Conservation (phyloP, 2,797 vertebrate genomes). For the Lemur catta region DNA sequence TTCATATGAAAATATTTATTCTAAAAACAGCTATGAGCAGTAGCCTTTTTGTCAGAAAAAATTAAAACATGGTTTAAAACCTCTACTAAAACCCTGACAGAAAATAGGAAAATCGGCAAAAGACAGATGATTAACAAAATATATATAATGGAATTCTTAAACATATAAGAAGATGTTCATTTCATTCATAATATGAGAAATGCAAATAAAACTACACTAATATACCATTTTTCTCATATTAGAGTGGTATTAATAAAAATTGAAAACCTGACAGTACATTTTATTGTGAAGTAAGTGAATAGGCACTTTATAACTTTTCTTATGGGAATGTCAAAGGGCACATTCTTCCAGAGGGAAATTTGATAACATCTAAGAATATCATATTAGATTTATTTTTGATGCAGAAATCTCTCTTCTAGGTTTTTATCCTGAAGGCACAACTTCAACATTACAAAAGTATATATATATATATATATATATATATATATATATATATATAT, state of each 20-base stretch:
- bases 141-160: neutral
- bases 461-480: neutral
- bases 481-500: neutral
- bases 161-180: neutral
- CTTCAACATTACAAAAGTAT: neutral
- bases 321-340: neutral
- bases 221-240: neutral
- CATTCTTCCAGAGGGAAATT: neutral
- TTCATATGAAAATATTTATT: neutral
- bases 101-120: neutral
- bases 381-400: neutral
- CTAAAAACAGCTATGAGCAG: neutral
- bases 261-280: neutral
- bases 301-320: neutral
- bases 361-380: neutral
- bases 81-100: neutral
- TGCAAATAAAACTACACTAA: neutral
- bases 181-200: neutral
- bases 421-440: neutral
- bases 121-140: neutral
- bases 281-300: neutral
- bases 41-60: neutral
- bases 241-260: neutral
- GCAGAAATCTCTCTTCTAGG: neutral
- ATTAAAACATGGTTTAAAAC: neutral